Base-by-base conservation (phyloP, 2,797 vertebrate genomes). In the Pseudocheirus occidentalis region DNA sequence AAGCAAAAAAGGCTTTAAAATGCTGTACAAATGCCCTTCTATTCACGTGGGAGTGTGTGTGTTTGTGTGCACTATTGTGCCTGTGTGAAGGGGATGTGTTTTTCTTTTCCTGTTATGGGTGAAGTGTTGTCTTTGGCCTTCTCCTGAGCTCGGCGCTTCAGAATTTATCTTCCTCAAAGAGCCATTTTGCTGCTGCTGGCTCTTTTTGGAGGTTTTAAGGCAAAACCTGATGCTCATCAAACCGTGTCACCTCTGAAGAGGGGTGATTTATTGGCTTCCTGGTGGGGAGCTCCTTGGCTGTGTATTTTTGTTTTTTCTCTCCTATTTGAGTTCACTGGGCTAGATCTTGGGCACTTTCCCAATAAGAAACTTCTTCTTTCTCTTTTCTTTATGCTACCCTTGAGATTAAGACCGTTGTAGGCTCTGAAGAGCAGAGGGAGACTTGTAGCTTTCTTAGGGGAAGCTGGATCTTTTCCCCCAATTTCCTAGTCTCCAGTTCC, bases 311-410 rank as follows among this genome's bases (percentile, higher is more conserved):
- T 28, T 55, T 46, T n/a, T 55, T 66, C 66, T 95, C 90, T 6
- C 1, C 57, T 53, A 92, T 46, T 5, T 92, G 91, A 95, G 31
- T 14, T 89, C n/a, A 58, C n/a, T 31, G 62, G 92, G 55, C n/a
- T 40, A 87, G 73, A 87, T 87, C 53, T 59, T 96, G 92, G 91
- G 93, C 90, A 96, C 95, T 81, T 94, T 93, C 93, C 57, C 0
- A 0, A 3, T 66, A 29, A 87, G 95, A 66, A 62, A 66, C 59
- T 57, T 73, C 92, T 91, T 94, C 54, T 94, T 93, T 91, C 16
- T 93, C 31, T 81, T 28, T 96, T 40, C 54, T 21, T 91, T 89
- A 54, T 87, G 57, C 27, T 5, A 6, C 91, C 1, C 1, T 9
- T 52, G 73, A 87, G n/a, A 2, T 62, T 62, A 81, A 92, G 95